phyloP scores from a whole-genome alignment of 2,888 invertebrate genomes.

The Fragum whitleyi region DNA sequence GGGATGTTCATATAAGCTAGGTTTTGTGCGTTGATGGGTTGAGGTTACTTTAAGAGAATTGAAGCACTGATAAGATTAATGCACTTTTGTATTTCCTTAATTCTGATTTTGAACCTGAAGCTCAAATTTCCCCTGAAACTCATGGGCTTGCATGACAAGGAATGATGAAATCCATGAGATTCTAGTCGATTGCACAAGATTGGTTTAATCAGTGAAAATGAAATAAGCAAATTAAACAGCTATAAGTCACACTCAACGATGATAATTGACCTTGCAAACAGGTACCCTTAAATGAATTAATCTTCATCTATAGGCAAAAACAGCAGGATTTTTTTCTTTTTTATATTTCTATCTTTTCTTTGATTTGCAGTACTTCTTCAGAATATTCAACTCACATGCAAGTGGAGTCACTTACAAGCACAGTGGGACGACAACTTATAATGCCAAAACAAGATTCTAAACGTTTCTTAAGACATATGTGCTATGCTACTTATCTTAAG shows the following conservation, averaged over 20 bases:
- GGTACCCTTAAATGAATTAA: background rate
- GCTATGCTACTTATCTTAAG: too few species aligned
- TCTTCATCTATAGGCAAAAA: background rate
- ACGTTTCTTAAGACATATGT: too few species aligned
- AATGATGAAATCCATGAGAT: background rate
- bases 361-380: too few species aligned
- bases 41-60: too few species aligned
- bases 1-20: too few species aligned
- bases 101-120: background rate
- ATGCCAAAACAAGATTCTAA: too few species aligned
- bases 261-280: constrained; percentile 18
- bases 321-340: background rate
- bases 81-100: background rate
- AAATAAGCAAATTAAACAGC: constrained; percentile 16
- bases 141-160: background rate
- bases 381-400: too few species aligned
- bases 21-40: too few species aligned
- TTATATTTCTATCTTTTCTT: too few species aligned
- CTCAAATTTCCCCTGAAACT: background rate
- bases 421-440: too few species aligned
- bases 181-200: constrained; percentile 2
- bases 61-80: background rate
- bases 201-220: constrained; percentile 18
- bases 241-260: constrained; percentile 14
- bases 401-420: too few species aligned